These are phyloP conservation scores for Merodon equestris DNA, from an alignment of 2,888 invertebrate genomes.

Conservation along the genomic window DNA sequence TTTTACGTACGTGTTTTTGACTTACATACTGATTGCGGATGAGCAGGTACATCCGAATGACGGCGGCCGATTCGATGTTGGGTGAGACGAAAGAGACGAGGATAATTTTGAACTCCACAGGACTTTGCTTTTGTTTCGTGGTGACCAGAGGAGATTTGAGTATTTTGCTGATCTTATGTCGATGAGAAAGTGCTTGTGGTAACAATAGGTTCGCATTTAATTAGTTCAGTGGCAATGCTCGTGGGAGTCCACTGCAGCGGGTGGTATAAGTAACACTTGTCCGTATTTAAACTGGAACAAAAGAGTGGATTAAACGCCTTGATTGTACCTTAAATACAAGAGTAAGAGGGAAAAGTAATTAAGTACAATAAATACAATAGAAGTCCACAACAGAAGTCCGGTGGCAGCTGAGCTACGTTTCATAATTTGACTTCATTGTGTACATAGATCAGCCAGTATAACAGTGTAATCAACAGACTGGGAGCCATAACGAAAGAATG, in stretches of 20 bases:
- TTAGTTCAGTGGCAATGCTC: conserved; percentile 33
- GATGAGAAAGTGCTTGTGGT: background rate
- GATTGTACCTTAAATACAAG: too few species aligned
- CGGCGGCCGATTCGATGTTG: conserved; percentile 9
- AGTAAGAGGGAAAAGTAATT: too few species aligned
- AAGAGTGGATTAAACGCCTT: too few species aligned
- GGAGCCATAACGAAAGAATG: too few species aligned
- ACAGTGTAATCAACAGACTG: too few species aligned
- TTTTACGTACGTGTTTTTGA: conserved; percentile 3
- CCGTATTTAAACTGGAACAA: background rate
- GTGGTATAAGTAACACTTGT: conserved; percentile 19
- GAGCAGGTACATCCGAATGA: conserved; percentile 11
- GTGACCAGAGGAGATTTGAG: conserved; percentile 18
- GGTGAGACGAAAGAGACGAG: background rate
- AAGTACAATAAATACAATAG: too few species aligned
- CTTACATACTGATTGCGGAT: conserved; percentile 6
- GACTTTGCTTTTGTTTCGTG: conserved; percentile 26
- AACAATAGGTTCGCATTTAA: conserved; percentile 15
- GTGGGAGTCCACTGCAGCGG: conserved; percentile 12
- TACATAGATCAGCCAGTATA: too few species aligned
- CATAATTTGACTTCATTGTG: too few species aligned
- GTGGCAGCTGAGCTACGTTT: too few species aligned
- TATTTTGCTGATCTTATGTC: background rate
- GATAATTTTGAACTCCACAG: conserved; percentile 9
- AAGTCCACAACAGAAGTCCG: too few species aligned